These are phyloP conservation scores for Tillus elongatus DNA, from an alignment of 2,888 invertebrate species.

Conservation along the genomic window DNA sequence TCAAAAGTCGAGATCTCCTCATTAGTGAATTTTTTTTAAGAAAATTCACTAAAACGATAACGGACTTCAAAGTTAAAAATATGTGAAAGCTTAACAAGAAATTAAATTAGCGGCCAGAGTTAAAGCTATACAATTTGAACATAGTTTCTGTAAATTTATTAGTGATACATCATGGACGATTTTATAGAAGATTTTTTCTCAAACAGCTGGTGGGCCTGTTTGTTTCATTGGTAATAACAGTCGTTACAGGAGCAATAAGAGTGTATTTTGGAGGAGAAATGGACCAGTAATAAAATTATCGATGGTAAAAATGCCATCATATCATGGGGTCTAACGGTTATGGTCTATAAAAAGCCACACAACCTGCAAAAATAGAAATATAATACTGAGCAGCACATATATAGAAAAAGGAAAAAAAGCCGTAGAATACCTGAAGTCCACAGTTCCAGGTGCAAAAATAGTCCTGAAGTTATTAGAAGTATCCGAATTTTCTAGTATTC, in stretches of 20 bases:
- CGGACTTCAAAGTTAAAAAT: too few species aligned
- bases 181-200: conserved; percentile 27
- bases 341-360: conserved; percentile 51
- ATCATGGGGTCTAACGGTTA: conserved; percentile 55
- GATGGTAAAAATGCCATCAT: conserved; percentile 52
- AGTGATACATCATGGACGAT: conserved; percentile 24
- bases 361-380: conserved; percentile 47
- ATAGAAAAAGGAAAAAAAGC: conserved; percentile 42
- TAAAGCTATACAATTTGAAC: too few species aligned
- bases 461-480: conserved; percentile 53
- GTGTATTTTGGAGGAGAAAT: conserved; percentile 49
- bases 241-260: conserved; percentile 45
- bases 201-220: conserved; percentile 49
- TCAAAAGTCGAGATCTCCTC: too few species aligned
- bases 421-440: conserved; percentile 42
- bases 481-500: conserved; percentile 51
- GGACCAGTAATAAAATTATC: conserved; percentile 47
- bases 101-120: too few species aligned
- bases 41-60: too few species aligned
- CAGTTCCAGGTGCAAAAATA: conserved; percentile 44
- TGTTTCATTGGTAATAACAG: conserved; percentile 42
- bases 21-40: too few species aligned
- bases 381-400: conserved; percentile 48
- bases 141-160: too few species aligned
- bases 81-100: too few species aligned